Conservation (phyloP, 2,113 vertebrate species). For the Nymphicus hollandicus region DNA sequence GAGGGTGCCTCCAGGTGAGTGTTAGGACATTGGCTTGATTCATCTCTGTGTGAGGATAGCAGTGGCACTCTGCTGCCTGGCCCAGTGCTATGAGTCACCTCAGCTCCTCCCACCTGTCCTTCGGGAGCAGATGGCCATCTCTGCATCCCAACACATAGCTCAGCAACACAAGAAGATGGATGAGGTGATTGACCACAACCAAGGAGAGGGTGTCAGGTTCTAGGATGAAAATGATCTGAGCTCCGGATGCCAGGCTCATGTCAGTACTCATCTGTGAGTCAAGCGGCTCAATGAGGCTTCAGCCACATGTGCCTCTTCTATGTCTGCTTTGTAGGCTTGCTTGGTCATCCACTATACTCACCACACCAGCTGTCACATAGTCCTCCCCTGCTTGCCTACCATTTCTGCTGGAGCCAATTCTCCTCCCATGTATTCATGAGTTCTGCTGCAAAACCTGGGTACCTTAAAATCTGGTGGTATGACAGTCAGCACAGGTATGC, state of each 20-base stretch:
- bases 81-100: no score
- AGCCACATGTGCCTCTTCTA: rapidly evolving
- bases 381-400: rapidly evolving
- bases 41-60: rapidly evolving
- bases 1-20: background rate
- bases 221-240: background rate
- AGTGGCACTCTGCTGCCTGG: rapidly evolving
- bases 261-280: rapidly evolving
- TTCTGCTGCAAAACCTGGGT: background rate
- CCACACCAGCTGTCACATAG: rapidly evolving
- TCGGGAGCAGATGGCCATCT: background rate
- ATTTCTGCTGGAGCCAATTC: rapidly evolving
- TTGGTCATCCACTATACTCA: background rate
- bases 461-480: background rate
- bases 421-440: rapidly evolving
- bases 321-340: background rate
- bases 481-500: background rate
- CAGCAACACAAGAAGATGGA: rapidly evolving
- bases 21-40: background rate
- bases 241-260: background rate
- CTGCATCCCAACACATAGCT: background rate
- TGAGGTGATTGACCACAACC: background rate
- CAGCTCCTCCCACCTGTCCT: background rate
- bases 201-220: background rate
- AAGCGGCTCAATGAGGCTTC: background rate